Evolutionary conservation across 2,888 invertebrate genomes (phyloP).

Genomic region (Cantharis lateralis): DNA sequence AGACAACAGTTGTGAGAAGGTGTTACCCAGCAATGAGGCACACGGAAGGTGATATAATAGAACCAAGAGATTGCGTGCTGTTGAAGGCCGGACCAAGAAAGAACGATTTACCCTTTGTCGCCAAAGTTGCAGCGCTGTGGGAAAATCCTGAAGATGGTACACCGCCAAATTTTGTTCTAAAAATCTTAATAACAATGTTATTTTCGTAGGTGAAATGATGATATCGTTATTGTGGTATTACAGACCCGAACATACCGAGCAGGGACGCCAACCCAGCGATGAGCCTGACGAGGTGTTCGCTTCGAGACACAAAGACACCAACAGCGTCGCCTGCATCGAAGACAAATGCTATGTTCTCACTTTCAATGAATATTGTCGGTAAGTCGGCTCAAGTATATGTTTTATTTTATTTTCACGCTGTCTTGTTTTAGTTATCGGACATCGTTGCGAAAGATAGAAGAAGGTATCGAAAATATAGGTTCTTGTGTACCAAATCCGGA

Average conservation of each 20-base stretch:
- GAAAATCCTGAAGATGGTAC: constrained; percentile 91
- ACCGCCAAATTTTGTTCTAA: constrained; percentile 39
- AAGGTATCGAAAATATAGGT: constrained; percentile 71
- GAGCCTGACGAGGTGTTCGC: constrained; percentile 93
- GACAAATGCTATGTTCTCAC: constrained; percentile 97
- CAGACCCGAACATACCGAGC: constrained; percentile 95
- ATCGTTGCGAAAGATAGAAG: constrained; percentile 76
- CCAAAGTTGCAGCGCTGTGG: constrained; percentile 93
- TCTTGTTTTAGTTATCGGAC: constrained; percentile 76
- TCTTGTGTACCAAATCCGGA: constrained; percentile 76
- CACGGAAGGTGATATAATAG: constrained; percentile 82
- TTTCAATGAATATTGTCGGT: constrained; percentile 97
- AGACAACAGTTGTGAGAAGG: constrained; percentile 72
- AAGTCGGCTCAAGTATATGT: constrained; percentile 38
- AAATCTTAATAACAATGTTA: neutral
- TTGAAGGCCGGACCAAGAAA: constrained; percentile 82
- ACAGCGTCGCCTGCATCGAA: constrained; percentile 96
- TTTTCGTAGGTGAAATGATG: constrained; percentile 89
- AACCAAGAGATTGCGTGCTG: constrained; percentile 88
- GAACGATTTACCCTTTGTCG: constrained; percentile 91
- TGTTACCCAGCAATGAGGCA: constrained; percentile 93
- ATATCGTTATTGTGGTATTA: constrained; percentile 97
- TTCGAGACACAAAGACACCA: constrained; percentile 91
- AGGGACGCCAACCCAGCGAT: constrained; percentile 78
- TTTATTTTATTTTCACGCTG: constrained; percentile 11